Evolutionary conservation across 2,888 invertebrate genomes (phyloP), one percentile per base, ranked within the genome.

Genomic region (Hermaeophaga mercurialis): DNA sequence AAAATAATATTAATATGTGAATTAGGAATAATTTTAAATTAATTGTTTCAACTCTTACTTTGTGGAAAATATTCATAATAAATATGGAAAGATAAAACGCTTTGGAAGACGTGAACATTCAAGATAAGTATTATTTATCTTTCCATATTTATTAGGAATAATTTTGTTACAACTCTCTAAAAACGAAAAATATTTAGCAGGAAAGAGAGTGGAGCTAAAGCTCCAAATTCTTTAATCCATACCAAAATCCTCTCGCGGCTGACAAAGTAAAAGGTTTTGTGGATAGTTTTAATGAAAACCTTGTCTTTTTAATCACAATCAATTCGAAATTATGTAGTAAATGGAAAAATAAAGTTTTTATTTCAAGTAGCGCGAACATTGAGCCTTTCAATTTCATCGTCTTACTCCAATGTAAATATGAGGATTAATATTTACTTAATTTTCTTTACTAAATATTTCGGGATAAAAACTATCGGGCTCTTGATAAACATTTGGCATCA

Each of bases 341-440:
- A 34, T 71, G 48, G 38, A 63, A 68, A 14, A 73, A 62, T n/a
- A 70, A 15, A 1, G 57, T 41, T 59, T 73, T 73, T 1, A 57
- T 64, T 62, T 73, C 70, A 58, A 73, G 54, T 1, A 70, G 34
- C 7, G 71, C 74, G 56, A 73, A 73, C 63, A 72, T 63, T 2
- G 65, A 69, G 3, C 85, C 87, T 47, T 86, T 83, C 63, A 87
- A 87, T 66, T 80, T 1, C 87, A 86, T 1, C 83, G 5, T 5
- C 74, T 73, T 57, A 74, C 73, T 1, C 73, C 72, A 5, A 72
- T 4, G 34, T 68, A 72, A 0, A 79, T 73, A 34, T 78, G 78
- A 0, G 79, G 78, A 6, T 75, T 66, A 12, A 81, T 79, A 11
- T 61, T 63, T 6, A 26, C 8, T 77, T 77, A 82, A 66, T 84